A percentile compares a stretch with the other conserved stretches of the same genome.
phyloP scores from a whole-genome alignment of 2,113 vertebrate genomes.

The Euleptes europaea region DNA sequence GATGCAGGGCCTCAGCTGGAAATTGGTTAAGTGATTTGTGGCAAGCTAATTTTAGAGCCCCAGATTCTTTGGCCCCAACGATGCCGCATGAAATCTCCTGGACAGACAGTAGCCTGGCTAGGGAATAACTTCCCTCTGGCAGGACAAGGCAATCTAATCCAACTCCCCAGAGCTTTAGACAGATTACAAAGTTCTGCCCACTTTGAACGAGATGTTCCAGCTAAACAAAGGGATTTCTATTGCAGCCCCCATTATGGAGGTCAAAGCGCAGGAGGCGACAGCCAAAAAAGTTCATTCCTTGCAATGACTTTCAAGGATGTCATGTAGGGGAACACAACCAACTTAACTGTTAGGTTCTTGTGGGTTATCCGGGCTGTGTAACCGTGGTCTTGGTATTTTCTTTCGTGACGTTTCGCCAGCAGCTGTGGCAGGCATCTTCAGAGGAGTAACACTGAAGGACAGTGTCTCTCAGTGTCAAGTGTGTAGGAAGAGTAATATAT shows the following conservation, averaged over 20 bases:
- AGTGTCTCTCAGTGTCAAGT: too few species aligned
- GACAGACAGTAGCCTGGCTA: constrained; percentile 3
- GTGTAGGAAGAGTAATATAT: too few species aligned
- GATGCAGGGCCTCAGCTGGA: too few species aligned
- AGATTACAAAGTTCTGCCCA: not conserved
- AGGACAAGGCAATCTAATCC: constrained; percentile 44
- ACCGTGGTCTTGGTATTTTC: too few species aligned
- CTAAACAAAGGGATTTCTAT: constrained; percentile 27
- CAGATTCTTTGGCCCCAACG: not conserved
- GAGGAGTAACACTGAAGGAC: too few species aligned
- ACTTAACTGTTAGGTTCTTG: too few species aligned
- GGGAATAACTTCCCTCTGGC: not conserved
- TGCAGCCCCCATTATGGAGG: not conserved
- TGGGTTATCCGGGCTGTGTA: too few species aligned
- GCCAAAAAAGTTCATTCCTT: not conserved
- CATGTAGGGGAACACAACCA: not conserved
- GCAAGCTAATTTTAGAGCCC: not conserved
- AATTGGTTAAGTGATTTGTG: not conserved
- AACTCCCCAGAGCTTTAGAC: not conserved
- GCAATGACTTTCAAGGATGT: constrained; percentile 18
- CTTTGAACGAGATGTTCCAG: constrained; percentile 8
- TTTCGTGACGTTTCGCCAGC: too few species aligned
- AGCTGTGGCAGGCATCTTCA: too few species aligned
- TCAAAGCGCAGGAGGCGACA: not conserved
- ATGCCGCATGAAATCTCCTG: constrained; percentile 29